Evolutionary conservation across 2,888 invertebrate genomes (phyloP), one percentile per base, ranked within the genome.

Genomic region (Xiphydria camelus): DNA sequence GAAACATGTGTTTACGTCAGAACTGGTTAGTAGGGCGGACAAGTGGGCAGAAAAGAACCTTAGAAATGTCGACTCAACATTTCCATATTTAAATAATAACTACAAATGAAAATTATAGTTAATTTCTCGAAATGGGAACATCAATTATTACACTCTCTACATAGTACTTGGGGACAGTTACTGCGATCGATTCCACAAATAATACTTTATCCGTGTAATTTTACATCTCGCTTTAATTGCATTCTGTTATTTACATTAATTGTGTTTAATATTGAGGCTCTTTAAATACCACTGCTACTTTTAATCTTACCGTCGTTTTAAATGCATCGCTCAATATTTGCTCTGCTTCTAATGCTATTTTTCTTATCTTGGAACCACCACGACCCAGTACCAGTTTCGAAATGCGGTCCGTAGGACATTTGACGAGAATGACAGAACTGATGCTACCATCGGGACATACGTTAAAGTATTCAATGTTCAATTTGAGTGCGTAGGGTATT

Each of bases 401-500:
- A 49, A 88, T 77, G 49, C 87, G 81, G 20, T 79, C 76, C 4
- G 80, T 79, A 0, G 86, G 83, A 58, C 89, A 88, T 29, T 79
- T 76, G 0, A 91, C 82, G 37, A 78, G 62, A 1, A 89, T 84
- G 0, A 85, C 80, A 7, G 80, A 70, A 33, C 67, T 77, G 6
- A 86, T 75, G 21, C 74, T 75, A 77, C 82, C 82, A 51, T 83
- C 81, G 20, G 81, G 77, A 38, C 72, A 67, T 15, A 80, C 77
- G 55, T 85, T 83, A 58, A 82, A 84, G 67, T 84, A 85, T 68
- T 91, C 89, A 10, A 93, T 67, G 36, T 78, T 64, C 4, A 85
- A 79, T 47, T 80, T 77, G 3, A 95, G 68, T 26, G 75, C 79
- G 66, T 97, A 97, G 0, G 97, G 97, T 31, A 97, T 82, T 78